Conservation (phyloP, 2,888 invertebrate genomes). For the Drosophila niveifrons region DNA sequence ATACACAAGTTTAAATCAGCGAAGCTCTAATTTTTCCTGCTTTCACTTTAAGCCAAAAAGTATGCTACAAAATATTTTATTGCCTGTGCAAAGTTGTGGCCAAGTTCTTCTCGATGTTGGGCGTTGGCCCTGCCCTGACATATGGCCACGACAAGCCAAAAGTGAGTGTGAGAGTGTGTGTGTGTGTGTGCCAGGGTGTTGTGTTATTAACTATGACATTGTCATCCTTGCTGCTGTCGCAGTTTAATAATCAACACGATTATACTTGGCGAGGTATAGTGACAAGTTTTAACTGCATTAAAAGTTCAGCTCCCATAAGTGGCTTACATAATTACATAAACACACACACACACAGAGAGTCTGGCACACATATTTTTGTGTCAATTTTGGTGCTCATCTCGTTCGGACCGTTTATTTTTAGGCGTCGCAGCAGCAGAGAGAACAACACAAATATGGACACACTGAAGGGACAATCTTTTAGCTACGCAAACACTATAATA, state of each 20-base stretch:
- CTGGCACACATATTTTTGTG: slow-evolving; percentile 3
- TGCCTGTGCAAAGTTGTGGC: slow-evolving; percentile 42
- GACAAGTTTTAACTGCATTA: slow-evolving; percentile 75
- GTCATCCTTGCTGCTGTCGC: slow-evolving; percentile 43
- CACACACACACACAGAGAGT: slow-evolving; percentile 24
- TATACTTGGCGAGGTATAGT: slow-evolving; percentile 57
- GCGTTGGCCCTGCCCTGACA: slow-evolving; percentile 49
- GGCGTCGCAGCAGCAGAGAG: slow-evolving; percentile 31
- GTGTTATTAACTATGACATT: slow-evolving; percentile 59
- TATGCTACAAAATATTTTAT: slow-evolving; percentile 61
- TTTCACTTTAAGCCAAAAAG: slow-evolving; percentile 34
- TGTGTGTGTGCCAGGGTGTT: slow-evolving; percentile 32
- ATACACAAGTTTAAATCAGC: not conserved
- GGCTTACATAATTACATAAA: slow-evolving; percentile 61
- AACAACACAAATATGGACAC: slow-evolving; percentile 33
- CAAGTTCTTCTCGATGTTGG: slow-evolving; percentile 28
- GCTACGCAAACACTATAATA: slow-evolving; percentile 45
- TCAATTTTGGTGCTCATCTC: slow-evolving; percentile 19
- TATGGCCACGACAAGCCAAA: slow-evolving; percentile 43
- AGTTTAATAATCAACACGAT: slow-evolving; percentile 76
- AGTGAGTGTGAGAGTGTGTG: slow-evolving; percentile 15
- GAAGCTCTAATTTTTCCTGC: slow-evolving; percentile 15
- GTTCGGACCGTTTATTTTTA: slow-evolving; percentile 51
- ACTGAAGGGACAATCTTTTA: slow-evolving; percentile 41
- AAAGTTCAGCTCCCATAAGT: slow-evolving; percentile 62